These are phyloP conservation scores for Anolis carolinensis DNA, from an alignment of 2,113 vertebrate species.

Conservation along the genomic window DNA sequence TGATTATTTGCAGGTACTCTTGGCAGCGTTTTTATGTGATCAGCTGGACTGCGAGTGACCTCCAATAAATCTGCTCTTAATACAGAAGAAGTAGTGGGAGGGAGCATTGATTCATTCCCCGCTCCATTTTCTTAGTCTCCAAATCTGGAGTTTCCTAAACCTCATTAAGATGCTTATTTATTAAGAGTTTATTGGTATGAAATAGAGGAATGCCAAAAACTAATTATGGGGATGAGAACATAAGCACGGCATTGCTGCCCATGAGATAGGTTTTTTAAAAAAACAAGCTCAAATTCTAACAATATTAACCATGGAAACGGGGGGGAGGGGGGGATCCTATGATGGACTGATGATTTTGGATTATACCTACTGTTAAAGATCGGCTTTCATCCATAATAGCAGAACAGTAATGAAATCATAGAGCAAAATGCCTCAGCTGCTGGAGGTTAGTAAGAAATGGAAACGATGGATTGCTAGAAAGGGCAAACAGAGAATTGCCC, in stretches of 20 bases:
- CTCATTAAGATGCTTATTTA: constrained; percentile 39
- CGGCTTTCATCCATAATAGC: neutral
- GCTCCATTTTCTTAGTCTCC: constrained; percentile 24
- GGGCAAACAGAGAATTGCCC: neutral
- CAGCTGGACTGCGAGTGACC: constrained; percentile 30
- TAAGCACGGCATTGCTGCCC: constrained; percentile 43
- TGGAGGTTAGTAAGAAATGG: neutral
- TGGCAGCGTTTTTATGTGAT: constrained; percentile 31
- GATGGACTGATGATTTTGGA: neutral
- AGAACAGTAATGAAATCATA: neutral
- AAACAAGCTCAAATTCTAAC: neutral
- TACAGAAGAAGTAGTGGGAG: constrained; percentile 17
- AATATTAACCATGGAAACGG: constrained; percentile 61
- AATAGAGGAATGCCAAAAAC: constrained; percentile 29
- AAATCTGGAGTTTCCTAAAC: constrained; percentile 45
- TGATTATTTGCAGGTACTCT: constrained; percentile 18
- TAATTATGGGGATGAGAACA: constrained; percentile 22
- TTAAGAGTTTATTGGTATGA: constrained; percentile 44
- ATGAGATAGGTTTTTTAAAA: neutral
- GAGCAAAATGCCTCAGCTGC: neutral
- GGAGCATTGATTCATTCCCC: constrained; percentile 38
- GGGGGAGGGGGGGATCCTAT: neutral
- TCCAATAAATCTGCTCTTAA: constrained; percentile 35
- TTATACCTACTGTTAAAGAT: neutral
- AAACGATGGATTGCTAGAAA: neutral